Base-by-base conservation (phyloP, 2,888 invertebrate species). In the Elmis aenea region DNA sequence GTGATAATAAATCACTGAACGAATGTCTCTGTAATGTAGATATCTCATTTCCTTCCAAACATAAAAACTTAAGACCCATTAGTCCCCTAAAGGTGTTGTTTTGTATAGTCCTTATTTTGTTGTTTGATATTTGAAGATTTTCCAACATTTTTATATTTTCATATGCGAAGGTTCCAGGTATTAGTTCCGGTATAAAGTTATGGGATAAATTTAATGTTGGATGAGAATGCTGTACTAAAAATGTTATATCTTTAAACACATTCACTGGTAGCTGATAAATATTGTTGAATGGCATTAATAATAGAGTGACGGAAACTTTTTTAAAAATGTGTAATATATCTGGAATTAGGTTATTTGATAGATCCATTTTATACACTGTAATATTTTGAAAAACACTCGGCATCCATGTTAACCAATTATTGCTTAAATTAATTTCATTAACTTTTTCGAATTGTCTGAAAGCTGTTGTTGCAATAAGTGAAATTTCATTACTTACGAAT, bases 271-370 rank as follows among this genome's bases (percentile, higher is more conserved):
- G n/a, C n/a, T n/a, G n/a, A n/a, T n/a, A n/a, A n/a, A n/a, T n/a
- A n/a, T n/a, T n/a, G n/a, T n/a, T n/a, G n/a, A n/a, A n/a, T n/a
- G n/a, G n/a, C n/a, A n/a, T n/a, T n/a, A n/a, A n/a, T n/a, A n/a
- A n/a, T n/a, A n/a, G n/a, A n/a, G n/a, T n/a, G n/a, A n/a, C n/a
- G n/a, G n/a, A n/a, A n/a, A n/a, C n/a, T n/a, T n/a, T n/a, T n/a
- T 8, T 13, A 22, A 42, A 32, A 2, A 21, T 14, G 3, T 2
- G 15, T 26, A 9, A 13, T 3, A 38, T 35, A 10, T 35, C 18
- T n/a, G n/a, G n/a, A n/a, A n/a, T n/a, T n/a, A n/a, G n/a, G 6
- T 42, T 42, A 5, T 15, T 9, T 1, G 42, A 42, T 26, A 42
- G 26, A 31, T 42, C 42, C 8, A 42, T n/a, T 3, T 14, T 20